phyloP scores from a whole-genome alignment of 2,113 vertebrate species.

The Chunga burmeisteri region DNA sequence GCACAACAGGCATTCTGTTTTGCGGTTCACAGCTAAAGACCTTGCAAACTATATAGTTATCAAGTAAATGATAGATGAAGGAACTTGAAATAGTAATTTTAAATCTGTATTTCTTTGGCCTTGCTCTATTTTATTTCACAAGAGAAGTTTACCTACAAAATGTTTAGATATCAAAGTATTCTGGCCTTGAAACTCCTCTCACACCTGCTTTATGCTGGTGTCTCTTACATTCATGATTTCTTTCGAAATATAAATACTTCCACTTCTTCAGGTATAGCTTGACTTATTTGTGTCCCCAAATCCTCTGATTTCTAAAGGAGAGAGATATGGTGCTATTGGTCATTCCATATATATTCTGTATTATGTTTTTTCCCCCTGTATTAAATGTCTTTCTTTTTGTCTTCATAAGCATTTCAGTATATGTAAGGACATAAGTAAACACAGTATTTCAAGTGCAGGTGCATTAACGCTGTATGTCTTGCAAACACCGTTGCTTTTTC shows the following conservation, averaged over 20 bases:
- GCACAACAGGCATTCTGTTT: conserved; percentile 20
- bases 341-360: neutral
- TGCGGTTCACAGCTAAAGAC: neutral
- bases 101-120: neutral
- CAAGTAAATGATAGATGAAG: conserved; percentile 24
- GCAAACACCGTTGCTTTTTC: neutral
- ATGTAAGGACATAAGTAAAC: neutral
- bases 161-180: neutral
- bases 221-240: neutral
- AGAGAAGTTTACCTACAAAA: neutral
- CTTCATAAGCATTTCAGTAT: neutral
- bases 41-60: conserved; percentile 19
- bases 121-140: conserved; percentile 10
- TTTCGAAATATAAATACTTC: neutral
- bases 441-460: neutral
- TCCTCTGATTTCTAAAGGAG: neutral
- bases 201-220: neutral
- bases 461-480: fast-evolving
- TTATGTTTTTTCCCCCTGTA: neutral
- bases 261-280: neutral
- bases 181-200: neutral
- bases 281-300: neutral
- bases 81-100: conserved; percentile 50
- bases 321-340: neutral
- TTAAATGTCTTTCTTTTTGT: neutral